Base-by-base conservation (phyloP, 2,888 invertebrate genomes). In the Hypercompe scribonia region DNA sequence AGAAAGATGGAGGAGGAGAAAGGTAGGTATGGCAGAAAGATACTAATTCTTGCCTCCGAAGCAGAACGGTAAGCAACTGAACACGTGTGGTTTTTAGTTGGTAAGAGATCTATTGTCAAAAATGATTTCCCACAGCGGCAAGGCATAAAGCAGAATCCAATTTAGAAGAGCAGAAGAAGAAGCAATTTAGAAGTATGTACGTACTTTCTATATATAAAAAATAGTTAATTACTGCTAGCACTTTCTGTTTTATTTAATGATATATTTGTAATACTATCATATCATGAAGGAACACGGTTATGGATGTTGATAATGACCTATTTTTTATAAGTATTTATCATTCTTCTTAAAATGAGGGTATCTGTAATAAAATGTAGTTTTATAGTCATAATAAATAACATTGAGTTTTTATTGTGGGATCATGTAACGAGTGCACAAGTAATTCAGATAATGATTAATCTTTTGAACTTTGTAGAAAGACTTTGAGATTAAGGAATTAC, bases 231-330 rank as follows among this genome's bases (percentile, higher is more conserved):
- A 36, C n/a, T n/a, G 36, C 3, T 36, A 36, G 5, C 18, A 42
- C 15, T 15, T 46, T 8, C 10, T 18, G 46, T 50, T 24, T 46
- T 24, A 21, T 46, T 46, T 50, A 54, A n/a, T 13, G 10, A 28
- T 28, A 61, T 31, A 61, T 61, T 28, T 0, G 58, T 58, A 10
- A 58, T 61, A 61, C 13, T 31, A 15, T 18, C 8, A 31, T 31
- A 61, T 61, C 61, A 15, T 4, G 18, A 18, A 31, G 8, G 18
- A 31, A 61, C 18, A 2, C 18, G 11, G 28, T 4, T 28, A 58
- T 15, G 15, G 24, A 64, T 24, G 64, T 28, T 36, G 63, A 64
- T 64, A 64, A 31, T 64, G 64, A 65, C 64, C 64, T 36, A 65
- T 2, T 65, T 65, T 10, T 10, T 65, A 65, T 24, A 4, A 50